Base-by-base conservation (phyloP, 2,888 invertebrate species). In the Drosophila formosana region DNA sequence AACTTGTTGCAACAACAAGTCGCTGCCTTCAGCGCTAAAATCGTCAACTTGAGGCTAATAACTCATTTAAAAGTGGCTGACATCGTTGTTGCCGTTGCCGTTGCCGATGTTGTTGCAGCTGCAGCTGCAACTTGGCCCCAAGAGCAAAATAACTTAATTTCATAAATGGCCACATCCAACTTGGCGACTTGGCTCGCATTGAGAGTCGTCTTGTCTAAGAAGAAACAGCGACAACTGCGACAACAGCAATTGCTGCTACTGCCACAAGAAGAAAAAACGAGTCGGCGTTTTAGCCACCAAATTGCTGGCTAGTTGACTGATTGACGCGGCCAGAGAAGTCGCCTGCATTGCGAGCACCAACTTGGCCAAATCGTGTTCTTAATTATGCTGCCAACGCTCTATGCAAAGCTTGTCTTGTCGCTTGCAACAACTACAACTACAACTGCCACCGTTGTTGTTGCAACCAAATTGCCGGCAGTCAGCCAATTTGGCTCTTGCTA, bases 71-170 rank as follows among this genome's bases (percentile, higher is more conserved):
- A 75, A 71, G 74, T 72, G 82, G 64, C 81, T 83, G 75, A 77
- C 84, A 77, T 62, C 67, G 71, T 55, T 61, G 70, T 52, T 75
- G 76, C 41, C 50, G 67, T 66, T 52, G 76, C 46, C 66, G 49
- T 18, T 25, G 49, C 8, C 23, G 47, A 11, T 25, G 50, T 18
- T 50, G 60, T 32, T 57, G 37, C 25, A 32, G 43, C 55, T 60
- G 67, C 72, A 72, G 61, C 71, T 72, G 80, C 71, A 71, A 57
- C 46, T 69, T 73, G 72, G 72, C 89, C 90, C 88, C 90, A 80
- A 82, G 90, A 87, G 91, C 87, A 87, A 90, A 90, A 90, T 90
- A 90, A 91, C 91, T 90, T 90, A 86, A 90, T 90, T 90, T 91
- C 84, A 90, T 86, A 90, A 91, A 90, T 91, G 90, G 89, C 89